Conservation (phyloP, 2,797 vertebrate species). For the Melanitta fusca region DNA sequence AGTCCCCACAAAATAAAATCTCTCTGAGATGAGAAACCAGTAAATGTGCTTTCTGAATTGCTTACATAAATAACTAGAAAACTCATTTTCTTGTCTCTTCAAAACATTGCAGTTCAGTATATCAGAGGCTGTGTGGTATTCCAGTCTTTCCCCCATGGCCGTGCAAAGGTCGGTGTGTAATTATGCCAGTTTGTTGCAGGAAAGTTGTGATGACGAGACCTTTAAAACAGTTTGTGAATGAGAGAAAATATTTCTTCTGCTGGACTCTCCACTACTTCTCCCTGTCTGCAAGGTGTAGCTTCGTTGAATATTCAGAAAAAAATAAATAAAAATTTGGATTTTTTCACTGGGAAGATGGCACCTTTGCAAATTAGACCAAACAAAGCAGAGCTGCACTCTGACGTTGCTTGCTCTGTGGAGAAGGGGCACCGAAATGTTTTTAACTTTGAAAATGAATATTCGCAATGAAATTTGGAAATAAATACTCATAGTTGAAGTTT, state of each 20-base stretch:
- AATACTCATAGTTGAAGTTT: not conserved
- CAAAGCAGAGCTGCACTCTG: not conserved
- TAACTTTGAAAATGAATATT: not conserved
- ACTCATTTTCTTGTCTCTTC: slow-evolving; percentile 63
- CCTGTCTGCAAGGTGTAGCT: not conserved
- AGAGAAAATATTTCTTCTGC: not conserved
- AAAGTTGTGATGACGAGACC: not conserved
- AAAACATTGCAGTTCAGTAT: not conserved
- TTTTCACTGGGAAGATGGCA: not conserved
- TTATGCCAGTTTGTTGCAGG: not conserved
- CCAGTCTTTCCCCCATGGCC: not conserved
- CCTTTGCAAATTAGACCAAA: not conserved
- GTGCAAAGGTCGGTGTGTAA: not conserved
- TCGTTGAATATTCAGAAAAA: not conserved
- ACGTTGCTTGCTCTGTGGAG: not conserved
- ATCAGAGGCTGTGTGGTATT: not conserved
- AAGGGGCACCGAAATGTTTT: not conserved
- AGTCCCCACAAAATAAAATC: slow-evolving; percentile 19
- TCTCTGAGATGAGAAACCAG: slow-evolving; percentile 11
- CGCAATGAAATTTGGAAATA: not conserved
- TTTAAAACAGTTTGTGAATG: not conserved
- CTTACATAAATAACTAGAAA: slow-evolving; percentile 68
- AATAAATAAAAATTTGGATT: not conserved
- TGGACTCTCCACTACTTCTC: not conserved
- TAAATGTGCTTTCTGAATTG: slow-evolving; percentile 52